Base-by-base conservation (phyloP, 1,140 invertebrate genomes). In the Capitella teleta region DNA sequence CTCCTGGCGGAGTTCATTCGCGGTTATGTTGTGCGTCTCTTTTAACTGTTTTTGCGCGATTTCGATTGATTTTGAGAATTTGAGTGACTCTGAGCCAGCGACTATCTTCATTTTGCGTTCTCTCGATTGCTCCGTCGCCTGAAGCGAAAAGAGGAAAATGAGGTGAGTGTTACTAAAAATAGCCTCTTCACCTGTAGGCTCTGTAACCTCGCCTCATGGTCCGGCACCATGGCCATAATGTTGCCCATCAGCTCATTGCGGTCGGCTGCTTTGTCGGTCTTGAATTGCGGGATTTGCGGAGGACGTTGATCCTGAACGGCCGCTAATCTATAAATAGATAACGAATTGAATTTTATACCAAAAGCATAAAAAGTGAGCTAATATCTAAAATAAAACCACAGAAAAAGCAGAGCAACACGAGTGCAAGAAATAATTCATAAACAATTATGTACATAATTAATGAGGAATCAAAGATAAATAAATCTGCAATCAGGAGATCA, bases 111-210 rank as follows among this genome's bases (percentile, higher is more conserved):
- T 64, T 48, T 59, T 62, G 19, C 60, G 56, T 40, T 63, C 58
- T 28, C 60, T 36, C 5, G 62, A 21, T 26, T 50, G 38, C 18
- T 21, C 42, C 32, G 42, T 26, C 18, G 6, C 26, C 42, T 44
- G 25, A 21, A 14, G 16, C 4, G n/a, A 19, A 44, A 23, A 25
- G n/a, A n/a, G n/a, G n/a, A n/a, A n/a, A n/a, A n/a, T n/a, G n/a
- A n/a, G n/a, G n/a, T n/a, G n/a, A n/a, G n/a, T n/a, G n/a, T n/a
- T n/a, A n/a, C n/a, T n/a, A n/a, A n/a, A n/a, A n/a, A n/a, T n/a
- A n/a, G n/a, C n/a, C n/a, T n/a, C n/a, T n/a, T n/a, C n/a, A 68
- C 68, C 61, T 70, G 56, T 32, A 67, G 52, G 14, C 56, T 56
- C 46, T 62, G 52, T 14, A 66, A 18, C 8, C 67, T 51, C 18